These are phyloP conservation scores for Pseudopleuronectes americanus DNA, from an alignment of 2,797 vertebrate genomes.

Conservation along the genomic window DNA sequence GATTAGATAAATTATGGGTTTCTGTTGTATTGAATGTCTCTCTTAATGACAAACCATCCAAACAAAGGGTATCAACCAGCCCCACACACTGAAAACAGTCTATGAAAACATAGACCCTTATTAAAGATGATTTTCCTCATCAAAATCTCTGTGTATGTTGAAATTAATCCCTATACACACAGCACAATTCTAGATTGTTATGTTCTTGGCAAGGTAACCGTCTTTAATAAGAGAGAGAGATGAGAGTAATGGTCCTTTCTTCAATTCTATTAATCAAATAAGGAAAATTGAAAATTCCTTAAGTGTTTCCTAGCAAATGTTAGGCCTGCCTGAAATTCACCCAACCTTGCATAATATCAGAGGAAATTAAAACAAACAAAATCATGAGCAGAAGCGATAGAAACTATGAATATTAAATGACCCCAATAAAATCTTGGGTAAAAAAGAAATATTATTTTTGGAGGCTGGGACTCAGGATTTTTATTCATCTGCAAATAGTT, in stretches of 20 bases:
- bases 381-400: background rate
- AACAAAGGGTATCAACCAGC: conserved; percentile 43
- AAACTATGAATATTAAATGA: conserved; percentile 3
- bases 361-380: conserved; percentile 8
- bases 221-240: background rate
- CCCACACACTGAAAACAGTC: background rate
- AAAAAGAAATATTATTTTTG: too few relatives aligned
- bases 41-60: conserved; percentile 53
- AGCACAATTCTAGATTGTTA: background rate
- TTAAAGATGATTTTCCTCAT: conserved; percentile 5
- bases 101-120: background rate
- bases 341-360: background rate
- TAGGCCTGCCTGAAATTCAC: background rate
- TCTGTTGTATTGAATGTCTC: conserved; percentile 56
- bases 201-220: background rate
- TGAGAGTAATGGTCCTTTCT: too few relatives aligned
- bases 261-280: too few relatives aligned
- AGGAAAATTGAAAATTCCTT: background rate
- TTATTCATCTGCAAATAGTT: background rate
- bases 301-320: background rate
- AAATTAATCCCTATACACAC: background rate
- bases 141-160: background rate
- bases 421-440: background rate
- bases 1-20: conserved; percentile 53
- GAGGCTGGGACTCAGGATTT: too few relatives aligned